Base-by-base conservation (phyloP, 2,113 vertebrate genomes). In the Podocnemis expansa region DNA sequence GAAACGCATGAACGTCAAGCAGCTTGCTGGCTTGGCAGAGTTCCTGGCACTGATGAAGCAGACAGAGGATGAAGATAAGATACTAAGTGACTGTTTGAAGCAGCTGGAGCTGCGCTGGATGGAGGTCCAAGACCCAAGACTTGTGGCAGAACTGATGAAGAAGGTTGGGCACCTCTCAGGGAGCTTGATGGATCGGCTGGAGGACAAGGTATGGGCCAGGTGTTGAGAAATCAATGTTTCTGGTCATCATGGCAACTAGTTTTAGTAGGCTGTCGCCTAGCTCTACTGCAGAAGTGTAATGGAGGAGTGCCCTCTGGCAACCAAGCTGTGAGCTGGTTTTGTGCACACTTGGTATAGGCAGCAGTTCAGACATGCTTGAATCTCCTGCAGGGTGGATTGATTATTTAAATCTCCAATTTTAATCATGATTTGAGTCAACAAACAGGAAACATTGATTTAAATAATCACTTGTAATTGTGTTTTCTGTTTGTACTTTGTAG, bases 181-280 rank as follows among this genome's bases (percentile, higher is more conserved):
- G 0, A 14, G 96, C 0, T 94, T 99, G 38, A 98, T 98, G 98
- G 98, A 98, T 79, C 98, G 95, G 81, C 97, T 99, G 82, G 99
- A 99, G 90, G 99, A 99, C 95, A 99, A 99, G 99, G 99, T 99
- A 96, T 13, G n/a, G n/a, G n/a, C n/a, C n/a, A n/a, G n/a, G n/a
- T n/a, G n/a, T n/a, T n/a, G n/a, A n/a, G n/a, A n/a, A n/a, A n/a
- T n/a, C n/a, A n/a, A n/a, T n/a, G n/a, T n/a, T n/a, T n/a, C n/a
- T n/a, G n/a, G n/a, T n/a, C n/a, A n/a, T n/a, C n/a, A n/a, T n/a
- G n/a, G n/a, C n/a, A n/a, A n/a, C n/a, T n/a, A n/a, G n/a, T n/a
- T n/a, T n/a, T n/a, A n/a, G n/a, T n/a, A n/a, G n/a, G n/a, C n/a
- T n/a, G n/a, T n/a, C n/a, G n/a, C n/a, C n/a, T n/a, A n/a, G n/a